These are phyloP conservation scores for Pandemis cinnamomeana DNA, from an alignment of 2,888 invertebrate species.

Conservation along the genomic window DNA sequence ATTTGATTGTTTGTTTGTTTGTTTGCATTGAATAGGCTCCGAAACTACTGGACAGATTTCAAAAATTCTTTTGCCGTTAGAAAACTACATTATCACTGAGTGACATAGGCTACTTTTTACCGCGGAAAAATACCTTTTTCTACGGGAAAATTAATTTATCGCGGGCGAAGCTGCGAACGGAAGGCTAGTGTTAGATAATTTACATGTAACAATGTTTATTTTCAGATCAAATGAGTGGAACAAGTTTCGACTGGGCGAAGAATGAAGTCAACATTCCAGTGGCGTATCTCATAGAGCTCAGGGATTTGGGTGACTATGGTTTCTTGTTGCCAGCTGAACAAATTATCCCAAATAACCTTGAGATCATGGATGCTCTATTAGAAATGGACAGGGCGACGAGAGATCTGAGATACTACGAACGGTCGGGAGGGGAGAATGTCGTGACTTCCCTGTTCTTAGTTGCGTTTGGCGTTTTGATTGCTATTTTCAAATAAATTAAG, in stretches of 20 bases:
- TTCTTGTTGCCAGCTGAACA: slow-evolving; percentile 83
- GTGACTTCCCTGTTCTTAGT: slow-evolving; percentile 51
- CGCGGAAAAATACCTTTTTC: too few relatives aligned
- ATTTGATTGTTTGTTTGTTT: too few relatives aligned
- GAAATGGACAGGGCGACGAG: slow-evolving; percentile 71
- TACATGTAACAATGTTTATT: background rate
- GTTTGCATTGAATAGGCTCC: too few relatives aligned
- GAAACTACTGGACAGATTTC: too few relatives aligned
- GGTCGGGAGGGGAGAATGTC: slow-evolving; percentile 46
- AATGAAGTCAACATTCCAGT: slow-evolving; percentile 78
- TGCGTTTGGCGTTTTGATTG: slow-evolving; percentile 47
- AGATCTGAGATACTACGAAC: slow-evolving; percentile 60
- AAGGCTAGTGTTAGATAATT: too few relatives aligned
- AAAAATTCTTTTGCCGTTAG: too few relatives aligned
- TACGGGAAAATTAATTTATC: too few relatives aligned
- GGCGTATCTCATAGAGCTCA: slow-evolving; percentile 85
- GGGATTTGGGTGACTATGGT: slow-evolving; percentile 84
- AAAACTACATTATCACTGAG: too few relatives aligned
- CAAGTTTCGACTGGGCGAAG: slow-evolving; percentile 85
- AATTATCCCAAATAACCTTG: slow-evolving; percentile 83
- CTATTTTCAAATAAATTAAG: slow-evolving; percentile 15
- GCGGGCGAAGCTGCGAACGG: too few relatives aligned
- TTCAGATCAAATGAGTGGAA: slow-evolving; percentile 78
- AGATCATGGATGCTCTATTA: slow-evolving; percentile 84
- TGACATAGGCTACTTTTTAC: too few relatives aligned